Evolutionary conservation across 2,113 vertebrate species (phyloP).

Genomic region (Martes martes): DNA sequence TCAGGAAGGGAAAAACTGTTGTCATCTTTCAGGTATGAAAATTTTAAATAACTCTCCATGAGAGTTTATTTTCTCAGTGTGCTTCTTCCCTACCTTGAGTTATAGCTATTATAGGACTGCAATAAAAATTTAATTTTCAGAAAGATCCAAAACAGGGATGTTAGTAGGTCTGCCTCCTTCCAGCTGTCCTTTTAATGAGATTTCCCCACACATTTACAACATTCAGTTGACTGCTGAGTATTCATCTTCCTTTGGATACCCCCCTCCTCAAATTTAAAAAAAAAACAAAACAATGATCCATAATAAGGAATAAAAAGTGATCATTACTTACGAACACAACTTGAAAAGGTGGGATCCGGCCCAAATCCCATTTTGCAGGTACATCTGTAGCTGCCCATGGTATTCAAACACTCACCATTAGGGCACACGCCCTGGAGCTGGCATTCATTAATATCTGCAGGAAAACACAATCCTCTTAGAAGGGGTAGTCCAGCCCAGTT

Average conservation of each 20-base stretch:
- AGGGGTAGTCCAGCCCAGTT: background rate
- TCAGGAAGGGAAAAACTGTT: background rate
- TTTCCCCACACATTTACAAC: background rate
- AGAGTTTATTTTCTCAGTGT: background rate
- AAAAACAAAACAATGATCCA: background rate
- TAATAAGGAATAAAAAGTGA: conserved; percentile 28
- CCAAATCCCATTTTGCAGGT: conserved; percentile 92
- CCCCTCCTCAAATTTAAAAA: background rate
- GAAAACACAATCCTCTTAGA: conserved; percentile 61
- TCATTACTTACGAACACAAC: conserved; percentile 92
- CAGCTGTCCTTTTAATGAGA: background rate
- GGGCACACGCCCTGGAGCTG: conserved; percentile 93
- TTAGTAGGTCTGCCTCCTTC: background rate
- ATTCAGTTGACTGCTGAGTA: background rate
- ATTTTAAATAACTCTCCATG: background rate
- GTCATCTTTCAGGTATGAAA: background rate
- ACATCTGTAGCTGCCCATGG: conserved; percentile 95
- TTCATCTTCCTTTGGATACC: background rate
- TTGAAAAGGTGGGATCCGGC: conserved; percentile 89
- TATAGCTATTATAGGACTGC: background rate
- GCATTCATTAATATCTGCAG: conserved; percentile 95
- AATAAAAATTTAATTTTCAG: conserved; percentile 7
- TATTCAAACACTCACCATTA: conserved; percentile 96
- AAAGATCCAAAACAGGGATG: background rate
- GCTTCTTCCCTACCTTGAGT: background rate